Evolutionary conservation across 2,888 invertebrate species (phyloP).

Genomic region (Drosophila cyrtoloma): DNA sequence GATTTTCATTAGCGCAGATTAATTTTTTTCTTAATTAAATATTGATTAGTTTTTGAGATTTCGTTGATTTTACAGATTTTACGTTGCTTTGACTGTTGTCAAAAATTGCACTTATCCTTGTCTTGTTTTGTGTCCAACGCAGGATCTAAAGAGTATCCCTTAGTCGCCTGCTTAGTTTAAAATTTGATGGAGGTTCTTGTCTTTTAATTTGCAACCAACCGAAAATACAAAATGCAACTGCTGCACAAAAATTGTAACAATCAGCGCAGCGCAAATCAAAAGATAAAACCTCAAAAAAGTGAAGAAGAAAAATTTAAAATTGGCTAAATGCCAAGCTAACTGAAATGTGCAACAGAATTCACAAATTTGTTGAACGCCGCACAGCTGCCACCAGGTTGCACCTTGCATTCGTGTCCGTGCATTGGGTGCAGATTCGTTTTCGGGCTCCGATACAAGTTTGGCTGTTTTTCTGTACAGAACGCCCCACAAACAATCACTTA

Average conservation of each 20-base stretch:
- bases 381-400: conserved; percentile 72
- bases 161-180: background rate
- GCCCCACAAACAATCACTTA: conserved; percentile 81
- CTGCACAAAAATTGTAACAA: conserved; percentile 77
- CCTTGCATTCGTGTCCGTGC: conserved; percentile 58
- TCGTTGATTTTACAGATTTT: background rate
- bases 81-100: background rate
- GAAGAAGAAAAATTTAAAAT: conserved; percentile 41
- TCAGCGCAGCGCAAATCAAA: conserved; percentile 59
- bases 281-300: conserved; percentile 7
- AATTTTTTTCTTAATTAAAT: background rate
- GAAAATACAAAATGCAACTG: conserved; percentile 50
- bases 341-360: conserved; percentile 71
- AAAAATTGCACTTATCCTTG: background rate
- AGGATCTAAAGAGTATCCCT: conserved; percentile 31
- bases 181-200: conserved; percentile 4
- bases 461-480: conserved; percentile 53
- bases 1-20: background rate
- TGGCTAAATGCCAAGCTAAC: conserved; percentile 59
- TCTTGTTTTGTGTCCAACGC: background rate
- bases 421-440: conserved; percentile 10
- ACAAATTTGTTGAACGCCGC: conserved; percentile 61
- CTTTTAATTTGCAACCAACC: conserved; percentile 57
- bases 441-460: background rate
- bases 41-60: background rate